phyloP scores from a whole-genome alignment of 2,113 vertebrate species.

The Hystrix cristata region DNA sequence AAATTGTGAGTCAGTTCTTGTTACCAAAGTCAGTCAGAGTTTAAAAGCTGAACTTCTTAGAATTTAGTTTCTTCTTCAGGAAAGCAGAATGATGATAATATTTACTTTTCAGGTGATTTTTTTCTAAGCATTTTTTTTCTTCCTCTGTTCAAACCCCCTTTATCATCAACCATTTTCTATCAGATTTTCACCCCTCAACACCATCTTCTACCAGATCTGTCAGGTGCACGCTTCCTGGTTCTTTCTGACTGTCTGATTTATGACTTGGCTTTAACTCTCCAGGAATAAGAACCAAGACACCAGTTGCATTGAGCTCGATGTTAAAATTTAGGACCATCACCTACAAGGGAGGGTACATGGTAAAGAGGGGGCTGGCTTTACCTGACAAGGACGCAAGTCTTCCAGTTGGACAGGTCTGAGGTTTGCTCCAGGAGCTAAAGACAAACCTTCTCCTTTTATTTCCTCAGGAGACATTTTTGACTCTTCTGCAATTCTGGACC shows the following conservation, averaged over 20 bases:
- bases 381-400: background rate
- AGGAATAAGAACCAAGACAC: background rate
- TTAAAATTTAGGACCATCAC: background rate
- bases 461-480: background rate
- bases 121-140: background rate
- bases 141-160: background rate
- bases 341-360: background rate
- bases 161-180: background rate
- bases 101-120: background rate
- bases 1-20: background rate
- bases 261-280: background rate
- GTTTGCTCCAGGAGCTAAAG: background rate
- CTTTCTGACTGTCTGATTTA: background rate
- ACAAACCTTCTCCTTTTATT: background rate
- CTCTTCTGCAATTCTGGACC: background rate
- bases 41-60: background rate
- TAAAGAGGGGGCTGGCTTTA: background rate
- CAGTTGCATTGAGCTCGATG: background rate
- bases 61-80: slow-evolving; percentile 1
- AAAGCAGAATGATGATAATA: background rate
- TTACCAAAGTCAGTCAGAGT: background rate
- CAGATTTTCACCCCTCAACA: background rate
- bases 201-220: background rate
- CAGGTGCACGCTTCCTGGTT: background rate
- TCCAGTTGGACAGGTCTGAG: background rate